A percentile compares a stretch with the other conserved stretches of the same genome.
phyloP scores from a whole-genome alignment of 2,888 invertebrate species.

The Cecidostiba fungosa region DNA sequence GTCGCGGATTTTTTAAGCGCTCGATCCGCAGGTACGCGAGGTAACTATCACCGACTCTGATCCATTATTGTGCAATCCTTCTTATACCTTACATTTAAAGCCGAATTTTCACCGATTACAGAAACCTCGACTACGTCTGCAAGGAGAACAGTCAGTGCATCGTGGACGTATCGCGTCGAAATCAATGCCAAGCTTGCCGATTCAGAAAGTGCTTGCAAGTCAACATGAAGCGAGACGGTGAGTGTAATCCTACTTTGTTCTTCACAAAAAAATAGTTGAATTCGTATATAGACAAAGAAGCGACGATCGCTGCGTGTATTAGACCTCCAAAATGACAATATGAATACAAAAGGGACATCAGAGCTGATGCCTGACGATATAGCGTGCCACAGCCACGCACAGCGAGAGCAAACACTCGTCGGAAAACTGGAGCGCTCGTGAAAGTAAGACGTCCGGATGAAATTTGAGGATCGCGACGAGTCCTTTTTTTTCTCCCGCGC shows the following conservation, averaged over 20 bases:
- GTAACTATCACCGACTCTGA: constrained; percentile 79
- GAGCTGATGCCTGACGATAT: neutral
- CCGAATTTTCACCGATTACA: constrained; percentile 74
- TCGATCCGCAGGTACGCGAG: constrained; percentile 88
- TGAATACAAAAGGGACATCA: neutral
- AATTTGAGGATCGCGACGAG: constrained; percentile 61
- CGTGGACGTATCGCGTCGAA: constrained; percentile 94
- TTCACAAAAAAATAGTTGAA: neutral
- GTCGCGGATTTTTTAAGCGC: constrained; percentile 96
- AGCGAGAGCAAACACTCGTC: constrained; percentile 51
- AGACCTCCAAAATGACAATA: constrained; percentile 1
- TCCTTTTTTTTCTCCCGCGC: constrained; percentile 65
- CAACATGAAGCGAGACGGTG: constrained; percentile 97
- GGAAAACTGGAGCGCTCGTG: constrained; percentile 33
- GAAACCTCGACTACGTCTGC: constrained; percentile 94
- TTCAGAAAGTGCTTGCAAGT: constrained; percentile 94
- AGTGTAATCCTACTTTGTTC: too few species aligned
- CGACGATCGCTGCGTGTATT: too few species aligned
- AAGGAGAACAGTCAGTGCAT: constrained; percentile 94
- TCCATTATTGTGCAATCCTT: neutral
- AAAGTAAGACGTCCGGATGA: constrained; percentile 54
- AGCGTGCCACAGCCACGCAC: neutral
- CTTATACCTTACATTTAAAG: too few species aligned
- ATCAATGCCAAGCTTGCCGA: constrained; percentile 97
- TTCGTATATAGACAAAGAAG: neutral